These are phyloP conservation scores for Corythoichthys haematopterus DNA, from an alignment of 2,113 vertebrate genomes.

Conservation along the genomic window DNA sequence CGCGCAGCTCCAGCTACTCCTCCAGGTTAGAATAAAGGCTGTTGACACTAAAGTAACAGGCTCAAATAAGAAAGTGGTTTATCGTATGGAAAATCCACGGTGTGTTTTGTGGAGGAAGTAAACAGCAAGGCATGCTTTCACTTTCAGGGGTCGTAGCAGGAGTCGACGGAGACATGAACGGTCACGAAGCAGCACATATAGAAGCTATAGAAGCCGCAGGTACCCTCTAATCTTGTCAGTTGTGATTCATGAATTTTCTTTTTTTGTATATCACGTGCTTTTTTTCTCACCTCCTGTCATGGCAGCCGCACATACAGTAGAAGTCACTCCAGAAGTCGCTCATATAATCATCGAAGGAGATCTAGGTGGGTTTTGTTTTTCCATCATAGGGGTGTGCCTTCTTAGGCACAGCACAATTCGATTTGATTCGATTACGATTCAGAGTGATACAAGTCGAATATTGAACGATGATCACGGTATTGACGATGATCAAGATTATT, in stretches of 20 bases:
- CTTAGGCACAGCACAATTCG: too few relatives aligned
- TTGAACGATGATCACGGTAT: too few relatives aligned
- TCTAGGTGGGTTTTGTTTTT: conserved; percentile 75
- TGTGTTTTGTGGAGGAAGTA: not conserved
- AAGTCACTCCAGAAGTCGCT: conserved; percentile 87
- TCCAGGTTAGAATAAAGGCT: conserved; percentile 74
- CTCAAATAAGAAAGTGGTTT: not conserved
- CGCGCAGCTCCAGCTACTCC: conserved; percentile 81
- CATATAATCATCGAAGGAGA: conserved; percentile 75
- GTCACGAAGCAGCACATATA: conserved; percentile 84
- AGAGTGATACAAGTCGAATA: too few relatives aligned
- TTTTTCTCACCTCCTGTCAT: not conserved
- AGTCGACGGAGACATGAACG: conserved; percentile 80
- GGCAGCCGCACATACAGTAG: conserved; percentile 81
- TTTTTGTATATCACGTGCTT: not conserved
- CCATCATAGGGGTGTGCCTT: too few relatives aligned
- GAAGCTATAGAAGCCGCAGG: conserved; percentile 85
- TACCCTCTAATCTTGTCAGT: not conserved
- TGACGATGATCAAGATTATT: too few relatives aligned
- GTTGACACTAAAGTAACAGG: not conserved
- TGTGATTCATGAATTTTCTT: not conserved
- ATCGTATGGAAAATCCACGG: not conserved
- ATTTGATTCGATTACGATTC: too few relatives aligned
- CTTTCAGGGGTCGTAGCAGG: conserved; percentile 69
- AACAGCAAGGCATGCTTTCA: conserved; percentile 63